These are phyloP conservation scores for Notarius lentiginosus DNA, from an alignment of 2,113 vertebrate genomes.

Conservation along the genomic window DNA sequence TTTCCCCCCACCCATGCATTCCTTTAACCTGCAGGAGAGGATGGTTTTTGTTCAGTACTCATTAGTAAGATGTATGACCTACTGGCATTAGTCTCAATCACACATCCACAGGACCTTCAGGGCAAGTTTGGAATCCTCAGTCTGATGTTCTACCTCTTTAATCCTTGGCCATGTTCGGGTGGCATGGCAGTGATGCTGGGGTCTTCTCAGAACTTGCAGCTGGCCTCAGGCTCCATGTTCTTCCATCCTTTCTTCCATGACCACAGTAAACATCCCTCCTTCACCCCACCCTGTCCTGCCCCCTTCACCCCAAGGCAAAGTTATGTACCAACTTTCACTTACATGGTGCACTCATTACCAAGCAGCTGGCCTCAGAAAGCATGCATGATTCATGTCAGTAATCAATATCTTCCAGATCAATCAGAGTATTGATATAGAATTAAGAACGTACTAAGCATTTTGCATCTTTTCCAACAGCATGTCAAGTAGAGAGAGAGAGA, in stretches of 20 bases:
- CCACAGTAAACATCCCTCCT: background rate
- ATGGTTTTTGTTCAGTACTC: background rate
- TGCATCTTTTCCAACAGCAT: background rate
- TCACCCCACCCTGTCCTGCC: background rate
- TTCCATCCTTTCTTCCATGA: background rate
- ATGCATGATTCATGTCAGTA: background rate
- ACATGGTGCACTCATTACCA: background rate
- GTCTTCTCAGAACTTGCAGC: background rate
- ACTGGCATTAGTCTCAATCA: background rate
- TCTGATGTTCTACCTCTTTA: background rate
- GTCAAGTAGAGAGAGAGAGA: background rate
- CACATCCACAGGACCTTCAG: background rate
- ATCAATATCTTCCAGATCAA: background rate
- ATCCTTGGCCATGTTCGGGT: background rate
- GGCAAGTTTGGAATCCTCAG: background rate
- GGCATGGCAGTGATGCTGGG: background rate
- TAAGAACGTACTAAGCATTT: background rate
- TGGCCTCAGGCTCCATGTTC: background rate
- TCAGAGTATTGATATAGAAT: background rate
- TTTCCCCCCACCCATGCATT: too few relatives aligned
- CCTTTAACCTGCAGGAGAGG: background rate
- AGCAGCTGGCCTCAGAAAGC: background rate
- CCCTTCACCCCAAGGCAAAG: background rate
- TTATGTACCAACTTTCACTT: background rate
- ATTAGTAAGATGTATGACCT: background rate